Evolutionary conservation across 2,113 vertebrate species (phyloP), one percentile per base, ranked within the genome.

Genomic region (Channa maculata): DNA sequence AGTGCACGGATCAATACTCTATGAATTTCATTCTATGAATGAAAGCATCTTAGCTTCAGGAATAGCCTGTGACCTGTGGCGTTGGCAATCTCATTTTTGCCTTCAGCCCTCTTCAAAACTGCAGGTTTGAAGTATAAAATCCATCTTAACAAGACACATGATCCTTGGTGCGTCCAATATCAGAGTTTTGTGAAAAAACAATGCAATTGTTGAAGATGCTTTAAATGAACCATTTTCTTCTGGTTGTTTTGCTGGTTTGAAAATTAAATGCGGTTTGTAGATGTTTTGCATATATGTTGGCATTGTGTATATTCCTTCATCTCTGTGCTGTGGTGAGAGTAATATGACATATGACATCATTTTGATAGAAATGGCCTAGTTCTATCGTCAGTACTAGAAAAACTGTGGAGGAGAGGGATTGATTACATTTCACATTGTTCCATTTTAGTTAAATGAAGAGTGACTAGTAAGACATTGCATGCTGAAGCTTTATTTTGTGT

Each of bases 1-100:
- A 85, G 86, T 79, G 71, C 49, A 57, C 72, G 75, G 86, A 93
- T 94, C 93, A 71, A 94, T 94, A 94, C 79, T 92, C 92, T 91
- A 94, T 94, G 93, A 92, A 94, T 94, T 93, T 92, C 88, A 24
- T 24, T 24, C 24, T 24, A 24, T 24, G 24, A 24, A 24, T 86
- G 89, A 90, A 86, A 72, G 74, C 74, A 77, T 91, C 88, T 84
- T 78, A 71, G 77, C 86, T 79, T 60, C 60, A 6, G 49, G 71
- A 67, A 77, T 77, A 74, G 73, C 65, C 67, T 76, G 71, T 82
- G 85, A 85, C 83, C 82, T 59, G 65, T 75, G 61, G 73, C 62
- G 38, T 68, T 88, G 86, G 78, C 82, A 86, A 46, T 80, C 70
- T 86, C 75, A 86, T 91, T 80, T 86, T 65, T 76, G 71, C 80